phyloP scores from a whole-genome alignment of 2,888 invertebrate genomes.

The Zaprionus lineosus region DNA sequence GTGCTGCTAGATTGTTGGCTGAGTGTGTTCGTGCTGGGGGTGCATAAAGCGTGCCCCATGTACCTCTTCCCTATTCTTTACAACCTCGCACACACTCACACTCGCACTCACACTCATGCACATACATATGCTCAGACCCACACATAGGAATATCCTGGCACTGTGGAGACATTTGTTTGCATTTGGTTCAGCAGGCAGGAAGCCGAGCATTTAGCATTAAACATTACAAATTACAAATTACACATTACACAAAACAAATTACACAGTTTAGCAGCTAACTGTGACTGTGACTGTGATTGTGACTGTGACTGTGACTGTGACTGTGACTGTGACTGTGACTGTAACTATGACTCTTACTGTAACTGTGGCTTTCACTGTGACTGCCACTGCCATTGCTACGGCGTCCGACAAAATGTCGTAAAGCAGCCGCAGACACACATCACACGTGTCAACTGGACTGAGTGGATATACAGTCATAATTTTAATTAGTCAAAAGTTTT shows the following conservation, averaged over 20 bases:
- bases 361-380: too few species aligned
- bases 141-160: too few species aligned
- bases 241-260: slow-evolving; percentile 47
- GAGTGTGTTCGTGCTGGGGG: slow-evolving; percentile 57
- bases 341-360: too few species aligned
- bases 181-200: slow-evolving; percentile 51
- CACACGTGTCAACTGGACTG: slow-evolving; percentile 42
- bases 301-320: too few species aligned
- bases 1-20: background rate
- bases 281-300: too few species aligned
- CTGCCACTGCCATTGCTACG: too few species aligned
- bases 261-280: slow-evolving; percentile 31
- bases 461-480: slow-evolving; percentile 33
- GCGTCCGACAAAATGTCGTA: slow-evolving; percentile 10
- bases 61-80: too few species aligned
- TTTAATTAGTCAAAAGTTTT: slow-evolving; percentile 61
- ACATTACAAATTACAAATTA: slow-evolving; percentile 52
- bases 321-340: too few species aligned
- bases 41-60: slow-evolving; percentile 57
- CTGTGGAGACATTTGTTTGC: slow-evolving; percentile 62
- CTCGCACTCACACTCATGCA: too few species aligned
- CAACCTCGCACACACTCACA: too few species aligned
- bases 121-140: too few species aligned
- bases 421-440: slow-evolving; percentile 14
- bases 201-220: slow-evolving; percentile 66